These are phyloP conservation scores for Akabosia matsudoensis DNA, from an alignment of 1,140 invertebrate genomes.

Conservation along the genomic window DNA sequence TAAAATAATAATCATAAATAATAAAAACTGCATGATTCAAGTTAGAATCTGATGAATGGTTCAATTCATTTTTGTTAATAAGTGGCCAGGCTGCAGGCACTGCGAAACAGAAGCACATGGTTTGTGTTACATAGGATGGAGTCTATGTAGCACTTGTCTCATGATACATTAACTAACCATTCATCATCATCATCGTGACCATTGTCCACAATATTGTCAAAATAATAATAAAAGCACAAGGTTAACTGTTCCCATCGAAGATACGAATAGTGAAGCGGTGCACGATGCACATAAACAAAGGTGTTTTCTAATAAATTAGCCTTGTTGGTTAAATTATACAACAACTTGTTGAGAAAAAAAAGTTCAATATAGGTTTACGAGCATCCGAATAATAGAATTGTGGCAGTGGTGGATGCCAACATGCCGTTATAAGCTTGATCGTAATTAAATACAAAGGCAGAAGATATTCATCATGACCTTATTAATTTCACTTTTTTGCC, in stretches of 20 bases:
- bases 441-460: background rate
- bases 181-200: background rate
- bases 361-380: background rate
- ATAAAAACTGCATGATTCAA: background rate
- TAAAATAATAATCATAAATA: background rate
- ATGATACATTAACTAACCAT: background rate
- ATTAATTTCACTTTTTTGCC: background rate
- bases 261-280: background rate
- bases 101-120: background rate
- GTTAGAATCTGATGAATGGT: background rate
- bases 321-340: background rate
- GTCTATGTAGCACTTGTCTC: too few species aligned
- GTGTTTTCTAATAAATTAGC: background rate
- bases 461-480: background rate
- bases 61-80: background rate
- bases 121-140: too few species aligned
- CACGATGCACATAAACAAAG: background rate
- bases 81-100: too few species aligned
- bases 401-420: background rate
- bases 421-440: background rate
- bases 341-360: too few species aligned
- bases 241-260: background rate
- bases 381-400: background rate
- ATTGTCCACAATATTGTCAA: slow-evolving; percentile 5
- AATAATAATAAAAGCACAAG: background rate